Conservation (phyloP, 2,113 vertebrate species). For the Coregonus clupeaformis region DNA sequence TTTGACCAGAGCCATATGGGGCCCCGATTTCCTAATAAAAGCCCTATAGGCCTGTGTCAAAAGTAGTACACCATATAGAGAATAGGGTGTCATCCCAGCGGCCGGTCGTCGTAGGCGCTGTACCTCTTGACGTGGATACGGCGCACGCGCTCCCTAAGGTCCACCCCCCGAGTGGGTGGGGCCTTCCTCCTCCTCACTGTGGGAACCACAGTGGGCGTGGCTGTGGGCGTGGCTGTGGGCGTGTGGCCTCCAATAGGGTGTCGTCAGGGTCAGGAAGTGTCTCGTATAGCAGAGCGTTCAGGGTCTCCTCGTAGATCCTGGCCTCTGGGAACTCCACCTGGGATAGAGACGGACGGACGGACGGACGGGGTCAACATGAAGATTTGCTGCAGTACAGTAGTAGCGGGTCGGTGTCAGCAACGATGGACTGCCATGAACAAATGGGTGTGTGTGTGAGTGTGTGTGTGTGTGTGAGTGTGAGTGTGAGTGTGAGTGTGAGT, state of each 20-base stretch:
- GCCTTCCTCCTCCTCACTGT: constrained; percentile 89
- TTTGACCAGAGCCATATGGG: too few species aligned
- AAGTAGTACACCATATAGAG: too few species aligned
- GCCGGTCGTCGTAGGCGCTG: constrained; percentile 92
- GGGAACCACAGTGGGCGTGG: constrained; percentile 82
- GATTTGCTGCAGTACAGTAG: background rate
- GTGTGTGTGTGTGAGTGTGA: too few species aligned
- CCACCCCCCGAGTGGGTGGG: constrained; percentile 57
- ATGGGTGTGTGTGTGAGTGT: too few species aligned
- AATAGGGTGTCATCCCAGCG: constrained; percentile 72
- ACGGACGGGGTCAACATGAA: background rate
- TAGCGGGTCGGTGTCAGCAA: too few species aligned
- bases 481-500: too few species aligned
- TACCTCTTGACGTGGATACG: constrained; percentile 93
- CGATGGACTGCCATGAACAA: too few species aligned
- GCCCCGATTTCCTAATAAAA: too few species aligned
- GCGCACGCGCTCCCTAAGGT: constrained; percentile 86
- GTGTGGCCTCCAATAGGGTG: constrained; percentile 84
- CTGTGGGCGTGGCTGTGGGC: too few species aligned
- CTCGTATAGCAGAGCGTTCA: constrained; percentile 93
- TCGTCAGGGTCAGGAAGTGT: constrained; percentile 83
- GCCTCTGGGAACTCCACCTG: constrained; percentile 98
- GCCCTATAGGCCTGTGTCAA: too few species aligned
- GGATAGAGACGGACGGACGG: constrained; percentile 31
- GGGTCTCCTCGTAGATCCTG: constrained; percentile 95